Evolutionary conservation across 1,140 invertebrate species (phyloP).

Genomic region (Anadara kagoshimensis): DNA sequence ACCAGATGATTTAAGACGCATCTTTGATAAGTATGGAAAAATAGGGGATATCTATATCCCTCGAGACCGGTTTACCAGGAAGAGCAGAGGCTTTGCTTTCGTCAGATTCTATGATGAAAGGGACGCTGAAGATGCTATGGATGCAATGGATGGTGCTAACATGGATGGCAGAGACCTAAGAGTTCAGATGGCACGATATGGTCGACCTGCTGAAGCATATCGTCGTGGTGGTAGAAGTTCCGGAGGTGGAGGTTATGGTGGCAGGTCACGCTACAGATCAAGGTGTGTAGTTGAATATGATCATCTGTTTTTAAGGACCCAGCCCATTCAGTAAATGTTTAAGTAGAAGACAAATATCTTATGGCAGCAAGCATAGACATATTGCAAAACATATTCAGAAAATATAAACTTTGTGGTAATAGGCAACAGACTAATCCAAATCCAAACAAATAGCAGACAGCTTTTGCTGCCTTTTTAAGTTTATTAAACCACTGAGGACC

Average conservation of each 20-base stretch:
- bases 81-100: slow-evolving; percentile 97
- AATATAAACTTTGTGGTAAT: too few relatives aligned
- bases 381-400: too few relatives aligned
- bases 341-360: too few relatives aligned
- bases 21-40: slow-evolving; percentile 97
- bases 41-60: slow-evolving; percentile 99
- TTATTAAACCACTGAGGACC: too few relatives aligned
- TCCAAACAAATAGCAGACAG: too few relatives aligned
- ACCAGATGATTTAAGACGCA: slow-evolving; percentile 93
- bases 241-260: slow-evolving; percentile 41
- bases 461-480: too few relatives aligned
- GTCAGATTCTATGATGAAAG: slow-evolving; percentile 96
- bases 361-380: too few relatives aligned
- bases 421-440: too few relatives aligned
- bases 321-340: too few relatives aligned
- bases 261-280: neutral
- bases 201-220: slow-evolving; percentile 80
- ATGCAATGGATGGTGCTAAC: slow-evolving; percentile 95
- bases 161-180: slow-evolving; percentile 95
- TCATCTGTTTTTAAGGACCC: too few relatives aligned
- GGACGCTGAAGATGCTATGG: slow-evolving; percentile 94
- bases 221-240: slow-evolving; percentile 52
- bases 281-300: too few relatives aligned
- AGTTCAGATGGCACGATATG: slow-evolving; percentile 97
- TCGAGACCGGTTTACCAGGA: slow-evolving; percentile 92